Base-by-base conservation (phyloP, 30 jellyfish, hydroid and myxozoan species). In the Hydractinia echinata region DNA sequence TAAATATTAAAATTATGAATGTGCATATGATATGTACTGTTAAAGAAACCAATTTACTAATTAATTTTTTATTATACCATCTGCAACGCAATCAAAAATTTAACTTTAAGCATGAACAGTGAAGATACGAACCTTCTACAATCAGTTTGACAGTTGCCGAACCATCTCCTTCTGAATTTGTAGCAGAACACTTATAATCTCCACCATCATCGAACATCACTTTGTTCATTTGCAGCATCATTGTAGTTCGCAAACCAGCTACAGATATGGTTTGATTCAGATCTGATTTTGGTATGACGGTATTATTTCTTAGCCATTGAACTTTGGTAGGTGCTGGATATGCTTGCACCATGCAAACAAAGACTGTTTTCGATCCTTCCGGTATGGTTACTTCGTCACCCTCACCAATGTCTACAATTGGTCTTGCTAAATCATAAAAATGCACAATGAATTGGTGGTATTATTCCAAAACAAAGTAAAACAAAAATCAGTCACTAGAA, bases 321-420 rank as follows among this genome's bases (percentile, higher is more conserved):
- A 80, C 66, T 64, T 64, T 44, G 9, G 7, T 21, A 15, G 87
- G 84, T 6, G 52, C 6, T 53, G 87, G 87, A 50, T 80, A 80
- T 15, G 87, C 87, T n/a, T 21, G 66, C 14, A 80, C 83, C 39
- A 80, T 58, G 73, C 87, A 80, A 10, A 14, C 44, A 30, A 80
- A 5, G 21, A 10, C 4, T 9, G 61, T 48, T 9, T 51, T 10
- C 11, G 7, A 8, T n/a, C 87, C 87, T 61, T 61, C 87, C 11
- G 53, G 6, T 21, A 62, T 20, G 10, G n/a, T 20, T 13, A 80
- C 7, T 8, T 66, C 83, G 11, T 18, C 21, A 9, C 87, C 87
- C 19, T 80, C 87, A 8, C 53, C 87, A 49, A 80, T 80, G 56
- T 62, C 69, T 4, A 80, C 81, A 61, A 20, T 8, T 9, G 87